phyloP scores from a whole-genome alignment of 2,888 invertebrate genomes.

The Sialis lutaria region DNA sequence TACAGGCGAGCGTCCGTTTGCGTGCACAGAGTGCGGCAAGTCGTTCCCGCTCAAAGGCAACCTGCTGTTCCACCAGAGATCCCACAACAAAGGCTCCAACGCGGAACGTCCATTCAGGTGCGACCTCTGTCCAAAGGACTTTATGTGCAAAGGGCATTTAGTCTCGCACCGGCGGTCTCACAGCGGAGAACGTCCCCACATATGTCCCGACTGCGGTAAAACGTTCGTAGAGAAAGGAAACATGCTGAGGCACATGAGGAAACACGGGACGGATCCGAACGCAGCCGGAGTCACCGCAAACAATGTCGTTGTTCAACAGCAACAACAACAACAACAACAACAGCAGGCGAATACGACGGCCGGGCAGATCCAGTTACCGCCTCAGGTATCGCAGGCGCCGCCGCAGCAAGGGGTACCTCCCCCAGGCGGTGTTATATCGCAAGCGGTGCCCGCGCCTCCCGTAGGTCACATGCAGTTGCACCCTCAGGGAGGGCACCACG shows the following conservation, averaged over 20 bases:
- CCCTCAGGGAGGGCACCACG: slow-evolving; percentile 27
- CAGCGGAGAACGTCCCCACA: slow-evolving; percentile 41
- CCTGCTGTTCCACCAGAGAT: slow-evolving; percentile 69
- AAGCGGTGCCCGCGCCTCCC: slow-evolving; percentile 3
- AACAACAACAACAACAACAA: slow-evolving; percentile 8
- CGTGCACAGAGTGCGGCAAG: slow-evolving; percentile 73
- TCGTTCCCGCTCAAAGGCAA: slow-evolving; percentile 74
- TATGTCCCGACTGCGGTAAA: slow-evolving; percentile 55
- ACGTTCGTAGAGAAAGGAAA: slow-evolving; percentile 69
- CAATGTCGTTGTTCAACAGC: slow-evolving; percentile 8
- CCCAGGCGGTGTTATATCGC: slow-evolving; percentile 5
- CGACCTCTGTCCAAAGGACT: slow-evolving; percentile 71
- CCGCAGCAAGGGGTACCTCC: not conserved
- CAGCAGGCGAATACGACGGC: slow-evolving; percentile 9
- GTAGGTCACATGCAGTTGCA: slow-evolving; percentile 17
- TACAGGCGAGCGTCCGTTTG: slow-evolving; percentile 64
- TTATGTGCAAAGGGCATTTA: slow-evolving; percentile 74
- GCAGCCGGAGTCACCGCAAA: slow-evolving; percentile 5
- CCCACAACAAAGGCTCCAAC: slow-evolving; percentile 58
- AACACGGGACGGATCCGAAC: slow-evolving; percentile 38
- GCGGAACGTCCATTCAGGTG: slow-evolving; percentile 54
- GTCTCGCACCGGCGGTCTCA: slow-evolving; percentile 70
- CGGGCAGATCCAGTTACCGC: slow-evolving; percentile 21
- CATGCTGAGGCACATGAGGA: slow-evolving; percentile 53
- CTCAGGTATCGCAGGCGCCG: slow-evolving; percentile 14